Base-by-base conservation (phyloP, 2,888 invertebrate genomes). In the Hesperia comma region DNA sequence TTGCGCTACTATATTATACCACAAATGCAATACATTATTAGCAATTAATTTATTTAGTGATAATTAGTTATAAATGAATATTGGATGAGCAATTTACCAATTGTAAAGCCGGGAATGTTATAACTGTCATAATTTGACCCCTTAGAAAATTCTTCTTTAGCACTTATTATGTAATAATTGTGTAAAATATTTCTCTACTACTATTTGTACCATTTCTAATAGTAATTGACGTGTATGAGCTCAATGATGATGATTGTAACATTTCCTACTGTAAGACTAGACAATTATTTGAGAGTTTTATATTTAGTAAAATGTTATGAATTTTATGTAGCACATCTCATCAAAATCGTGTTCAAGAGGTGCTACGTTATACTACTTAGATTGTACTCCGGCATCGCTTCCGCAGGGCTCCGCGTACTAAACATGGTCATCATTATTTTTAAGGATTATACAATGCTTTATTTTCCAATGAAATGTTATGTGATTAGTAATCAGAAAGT, bases 401-500 rank as follows among this genome's bases (percentile, higher is more conserved):
- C 66, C 70, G 57, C 19, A 15, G 8, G 1, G 15, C 19, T 17
- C 0, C 19, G 10, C 49, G 49, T 51, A n/a, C 51, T 51, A 26
- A 56, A 58, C 55, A 21, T 26, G 54, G 10, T 55, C 56, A 56
- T 10, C 17, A 19, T 67, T 67, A 57, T 57, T 67, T 67, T 67
- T 67, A 67, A 67, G 67, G 56, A 56, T 67, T 67, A 51, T 67
- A 56, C 43, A 53, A 26, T 61, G 54, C 37, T 62, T 61, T 61
- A 63, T 68, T 64, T 67, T 58, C 61, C 58, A 68, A 68, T 66
- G 63, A 63, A 70, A 64, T 67, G 67, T 70, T 71, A 63, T 67
- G 71, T 86, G 83, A 86, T 86, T 85, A 84, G 72, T 74, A 71
- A 76, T 74, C 83, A 84, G 78, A 88, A 86, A 89, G 91, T 91